phyloP scores from a whole-genome alignment of 2,888 invertebrate species.

The Yponomeuta sedellus region DNA sequence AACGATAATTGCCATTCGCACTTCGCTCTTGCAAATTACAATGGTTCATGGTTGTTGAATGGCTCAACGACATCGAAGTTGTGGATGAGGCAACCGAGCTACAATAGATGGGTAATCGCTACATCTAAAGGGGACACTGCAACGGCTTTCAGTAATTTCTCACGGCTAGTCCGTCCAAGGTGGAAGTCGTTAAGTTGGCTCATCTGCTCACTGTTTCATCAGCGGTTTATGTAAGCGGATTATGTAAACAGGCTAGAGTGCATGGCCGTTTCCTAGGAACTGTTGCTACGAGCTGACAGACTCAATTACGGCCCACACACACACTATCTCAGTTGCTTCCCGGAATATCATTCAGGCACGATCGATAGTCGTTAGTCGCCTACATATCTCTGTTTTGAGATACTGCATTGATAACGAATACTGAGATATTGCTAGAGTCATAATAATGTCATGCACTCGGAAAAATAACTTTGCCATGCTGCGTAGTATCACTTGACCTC shows the following conservation, averaged over 20 bases:
- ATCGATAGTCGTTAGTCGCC: neutral
- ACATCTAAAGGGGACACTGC: slow-evolving; percentile 8
- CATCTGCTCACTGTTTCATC: slow-evolving; percentile 53
- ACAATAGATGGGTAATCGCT: slow-evolving; percentile 13
- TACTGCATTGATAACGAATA: neutral
- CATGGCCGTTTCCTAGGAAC: slow-evolving; percentile 24
- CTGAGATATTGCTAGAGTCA: neutral
- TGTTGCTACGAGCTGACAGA: slow-evolving; percentile 4
- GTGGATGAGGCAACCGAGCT: slow-evolving; percentile 7
- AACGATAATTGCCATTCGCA: neutral
- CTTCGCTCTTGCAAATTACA: neutral
- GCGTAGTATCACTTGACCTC: neutral
- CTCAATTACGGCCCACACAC: neutral
- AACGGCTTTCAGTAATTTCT: slow-evolving; percentile 21
- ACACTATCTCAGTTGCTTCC: neutral
- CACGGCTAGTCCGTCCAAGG: slow-evolving; percentile 29
- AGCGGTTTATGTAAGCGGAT: slow-evolving; percentile 59
- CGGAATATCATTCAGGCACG: neutral
- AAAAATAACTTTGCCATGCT: neutral
- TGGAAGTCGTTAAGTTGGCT: slow-evolving; percentile 52
- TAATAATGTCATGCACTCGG: neutral
- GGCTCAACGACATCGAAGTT: slow-evolving; percentile 1
- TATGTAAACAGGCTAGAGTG: slow-evolving; percentile 46
- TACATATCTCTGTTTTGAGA: neutral
- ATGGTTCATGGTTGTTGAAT: neutral